Percentiles rank a stretch among this genome's conserved stretches.
Conservation (phyloP, 2,888 invertebrate species). For the Meteorus cinctellus region DNA sequence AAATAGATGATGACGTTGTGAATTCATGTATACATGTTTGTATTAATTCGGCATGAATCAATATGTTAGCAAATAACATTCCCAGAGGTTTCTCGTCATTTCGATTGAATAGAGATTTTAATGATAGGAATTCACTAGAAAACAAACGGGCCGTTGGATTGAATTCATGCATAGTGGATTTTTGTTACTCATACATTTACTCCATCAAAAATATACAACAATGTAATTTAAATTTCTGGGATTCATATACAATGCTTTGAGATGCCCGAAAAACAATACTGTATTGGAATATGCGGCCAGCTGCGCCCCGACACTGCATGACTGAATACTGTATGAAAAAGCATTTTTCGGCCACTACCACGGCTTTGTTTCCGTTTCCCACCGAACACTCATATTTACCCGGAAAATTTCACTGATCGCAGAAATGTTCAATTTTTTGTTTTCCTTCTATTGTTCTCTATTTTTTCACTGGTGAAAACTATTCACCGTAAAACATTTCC, state of each 20-base stretch:
- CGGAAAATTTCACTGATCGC: slow-evolving; percentile 18
- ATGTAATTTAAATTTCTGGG: neutral
- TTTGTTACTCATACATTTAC: neutral
- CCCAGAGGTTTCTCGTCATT: too few species aligned
- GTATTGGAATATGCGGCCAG: neutral
- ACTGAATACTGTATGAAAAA: neutral
- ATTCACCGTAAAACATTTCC: neutral
- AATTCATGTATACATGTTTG: too few species aligned
- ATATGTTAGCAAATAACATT: too few species aligned
- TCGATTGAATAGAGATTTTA: too few species aligned
- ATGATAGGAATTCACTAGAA: neutral
- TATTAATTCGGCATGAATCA: too few species aligned
- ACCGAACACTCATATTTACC: neutral
- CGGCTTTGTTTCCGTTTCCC: neutral
- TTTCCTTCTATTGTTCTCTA: neutral
- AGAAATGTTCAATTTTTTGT: neutral
- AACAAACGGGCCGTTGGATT: neutral
- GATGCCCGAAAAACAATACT: neutral
- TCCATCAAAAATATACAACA: neutral
- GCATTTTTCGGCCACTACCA: slow-evolving; percentile 1
- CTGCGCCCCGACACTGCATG: slow-evolving; percentile 1
- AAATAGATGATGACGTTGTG: slow-evolving; percentile 2
- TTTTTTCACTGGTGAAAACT: neutral
- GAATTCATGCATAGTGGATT: neutral
- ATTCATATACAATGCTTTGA: neutral